Evolutionary conservation across 2,888 invertebrate species (phyloP).

Genomic region (Agrotis puta): DNA sequence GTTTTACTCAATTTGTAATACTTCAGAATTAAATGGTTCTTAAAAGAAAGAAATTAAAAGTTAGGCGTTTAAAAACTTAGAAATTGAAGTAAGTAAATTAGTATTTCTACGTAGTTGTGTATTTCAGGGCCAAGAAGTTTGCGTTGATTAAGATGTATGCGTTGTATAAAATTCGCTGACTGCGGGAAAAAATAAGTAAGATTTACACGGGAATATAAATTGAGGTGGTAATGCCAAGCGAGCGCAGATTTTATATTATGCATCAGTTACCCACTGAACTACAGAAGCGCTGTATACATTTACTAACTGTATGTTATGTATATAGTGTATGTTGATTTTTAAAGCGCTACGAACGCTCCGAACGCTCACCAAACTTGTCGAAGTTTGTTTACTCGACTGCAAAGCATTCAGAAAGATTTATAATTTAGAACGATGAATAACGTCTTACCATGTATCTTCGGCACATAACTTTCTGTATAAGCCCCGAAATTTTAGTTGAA

Average conservation of each 20-base stretch:
- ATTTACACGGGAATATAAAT: constrained; percentile 64
- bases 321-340: constrained; percentile 55
- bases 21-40: constrained; percentile 49
- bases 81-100: constrained; percentile 58
- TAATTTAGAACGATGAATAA: constrained; percentile 56
- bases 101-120: constrained; percentile 42
- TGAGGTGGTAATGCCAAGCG: constrained; percentile 57
- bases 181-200: constrained; percentile 60
- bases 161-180: constrained; percentile 57
- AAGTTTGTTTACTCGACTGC: constrained; percentile 56
- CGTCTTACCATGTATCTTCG: constrained; percentile 38
- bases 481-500: constrained; percentile 12
- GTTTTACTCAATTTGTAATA: constrained; percentile 59
- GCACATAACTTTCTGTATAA: constrained; percentile 36
- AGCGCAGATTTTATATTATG: constrained; percentile 66
- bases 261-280: constrained; percentile 53
- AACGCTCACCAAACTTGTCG: constrained; percentile 42
- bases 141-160: constrained; percentile 64
- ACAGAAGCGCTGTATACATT: constrained; percentile 19
- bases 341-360: constrained; percentile 41
- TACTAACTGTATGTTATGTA: constrained; percentile 20
- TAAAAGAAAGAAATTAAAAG: constrained; percentile 55
- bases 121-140: constrained; percentile 44
- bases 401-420: constrained; percentile 54
- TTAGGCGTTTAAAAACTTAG: constrained; percentile 49